Conservation (phyloP, 2,113 vertebrate genomes). For the Nerophis ophidion region DNA sequence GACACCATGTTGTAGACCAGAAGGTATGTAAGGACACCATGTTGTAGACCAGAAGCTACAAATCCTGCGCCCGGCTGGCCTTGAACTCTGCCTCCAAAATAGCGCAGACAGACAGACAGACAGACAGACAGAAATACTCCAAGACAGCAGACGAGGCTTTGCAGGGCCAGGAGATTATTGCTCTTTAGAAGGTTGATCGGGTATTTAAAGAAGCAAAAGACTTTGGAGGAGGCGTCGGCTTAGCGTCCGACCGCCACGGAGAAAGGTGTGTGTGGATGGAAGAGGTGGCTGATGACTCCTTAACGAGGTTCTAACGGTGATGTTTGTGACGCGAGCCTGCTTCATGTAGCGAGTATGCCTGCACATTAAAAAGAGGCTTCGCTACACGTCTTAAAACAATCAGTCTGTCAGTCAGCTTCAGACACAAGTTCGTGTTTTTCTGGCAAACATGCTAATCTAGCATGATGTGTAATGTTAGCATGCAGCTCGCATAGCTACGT, state of each 20-base stretch:
- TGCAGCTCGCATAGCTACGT: no score
- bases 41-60: not conserved
- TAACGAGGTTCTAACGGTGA: no score
- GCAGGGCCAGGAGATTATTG: conserved; percentile 16
- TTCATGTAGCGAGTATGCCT: no score
- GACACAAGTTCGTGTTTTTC: no score
- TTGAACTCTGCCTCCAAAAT: not conserved
- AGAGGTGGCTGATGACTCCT: no score
- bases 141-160: conserved; percentile 4
- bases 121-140: conserved; percentile 5
- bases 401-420: no score
- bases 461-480: no score
- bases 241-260: not conserved
- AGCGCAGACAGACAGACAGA: conserved; percentile 8
- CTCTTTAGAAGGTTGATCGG: conserved; percentile 16
- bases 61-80: not conserved
- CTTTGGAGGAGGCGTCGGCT: not conserved
- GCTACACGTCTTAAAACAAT: no score
- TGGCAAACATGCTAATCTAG: no score
- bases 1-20: not conserved
- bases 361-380: no score
- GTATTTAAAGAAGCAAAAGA: conserved; percentile 13
- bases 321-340: no score
- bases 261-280: not conserved
- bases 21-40: not conserved